Conservation (phyloP, 2,888 invertebrate species). For the Pogonocherus hispidulus region DNA sequence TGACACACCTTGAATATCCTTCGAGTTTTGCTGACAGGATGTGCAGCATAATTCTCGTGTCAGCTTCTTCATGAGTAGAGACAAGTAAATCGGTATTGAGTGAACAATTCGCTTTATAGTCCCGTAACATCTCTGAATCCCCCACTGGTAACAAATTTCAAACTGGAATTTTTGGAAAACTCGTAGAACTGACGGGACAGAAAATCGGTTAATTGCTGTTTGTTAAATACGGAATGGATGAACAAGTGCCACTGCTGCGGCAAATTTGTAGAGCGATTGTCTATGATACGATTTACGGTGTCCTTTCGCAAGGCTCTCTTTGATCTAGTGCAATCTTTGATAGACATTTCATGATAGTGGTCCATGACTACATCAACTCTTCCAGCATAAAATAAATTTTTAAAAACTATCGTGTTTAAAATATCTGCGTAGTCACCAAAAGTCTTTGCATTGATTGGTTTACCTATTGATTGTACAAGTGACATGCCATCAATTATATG, state of each 20-base stretch:
- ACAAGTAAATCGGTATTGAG: constrained; percentile 25
- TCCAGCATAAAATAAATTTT: constrained; percentile 1
- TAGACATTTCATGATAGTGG: constrained; percentile 2
- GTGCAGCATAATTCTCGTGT: constrained; percentile 42
- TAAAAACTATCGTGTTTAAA: constrained; percentile 11
- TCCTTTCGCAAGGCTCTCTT: not conserved
- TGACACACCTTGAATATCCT: constrained; percentile 32
- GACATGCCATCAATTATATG: constrained; percentile 20
- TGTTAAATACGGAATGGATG: constrained; percentile 40
- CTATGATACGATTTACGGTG: constrained; percentile 3
- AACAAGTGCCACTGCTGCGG: constrained; percentile 44
- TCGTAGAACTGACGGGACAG: constrained; percentile 25
- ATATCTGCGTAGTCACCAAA: constrained; percentile 8
- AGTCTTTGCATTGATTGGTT: not conserved
- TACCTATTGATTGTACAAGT: not conserved
- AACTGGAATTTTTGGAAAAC: not conserved
- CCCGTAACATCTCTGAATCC: constrained; percentile 31
- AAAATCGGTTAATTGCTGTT: constrained; percentile 39
- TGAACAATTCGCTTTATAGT: constrained; percentile 34
- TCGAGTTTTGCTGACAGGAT: constrained; percentile 34
- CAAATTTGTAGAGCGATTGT: constrained; percentile 13
- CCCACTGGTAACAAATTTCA: constrained; percentile 35
- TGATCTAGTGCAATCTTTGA: not conserved
- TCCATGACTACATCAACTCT: constrained; percentile 15
- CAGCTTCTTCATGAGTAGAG: constrained; percentile 42